Percentiles rank a stretch among this genome's conserved stretches.
Evolutionary conservation across 2,113 vertebrate genomes (phyloP).

Genomic region (Ancistrus triradiatus): DNA sequence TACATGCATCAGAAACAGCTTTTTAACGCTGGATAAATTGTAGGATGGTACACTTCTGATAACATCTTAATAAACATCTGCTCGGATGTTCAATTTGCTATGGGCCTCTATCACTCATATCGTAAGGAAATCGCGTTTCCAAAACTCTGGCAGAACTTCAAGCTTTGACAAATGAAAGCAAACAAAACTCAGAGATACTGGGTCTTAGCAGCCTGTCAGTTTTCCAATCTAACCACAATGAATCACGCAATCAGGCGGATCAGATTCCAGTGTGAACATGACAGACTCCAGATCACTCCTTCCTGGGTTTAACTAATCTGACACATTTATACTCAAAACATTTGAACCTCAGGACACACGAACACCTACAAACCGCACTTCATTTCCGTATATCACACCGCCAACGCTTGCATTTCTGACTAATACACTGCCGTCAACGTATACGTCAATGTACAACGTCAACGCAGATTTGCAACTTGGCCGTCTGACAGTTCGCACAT

Average conservation of each 20-base stretch:
- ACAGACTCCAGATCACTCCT: constrained; percentile 8
- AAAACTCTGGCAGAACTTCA: too few relatives aligned
- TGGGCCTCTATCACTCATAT: too few relatives aligned
- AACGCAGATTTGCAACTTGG: not conserved
- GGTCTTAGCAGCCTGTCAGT: not conserved
- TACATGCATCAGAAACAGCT: too few relatives aligned
- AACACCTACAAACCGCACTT: not conserved
- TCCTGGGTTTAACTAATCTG: not conserved
- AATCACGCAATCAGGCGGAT: not conserved
- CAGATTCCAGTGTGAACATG: not conserved
- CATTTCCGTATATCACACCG: not conserved
- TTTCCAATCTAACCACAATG: not conserved
- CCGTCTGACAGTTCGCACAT: constrained; percentile 15
- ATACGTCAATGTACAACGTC: constrained; percentile 1
- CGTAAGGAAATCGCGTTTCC: too few relatives aligned
- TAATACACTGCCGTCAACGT: not conserved
- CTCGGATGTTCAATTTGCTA: too few relatives aligned
- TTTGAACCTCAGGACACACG: not conserved
- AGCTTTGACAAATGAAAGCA: too few relatives aligned
- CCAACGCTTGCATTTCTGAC: not conserved
- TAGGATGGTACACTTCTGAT: too few relatives aligned
- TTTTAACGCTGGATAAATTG: too few relatives aligned
- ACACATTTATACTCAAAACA: not conserved
- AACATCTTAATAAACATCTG: too few relatives aligned
- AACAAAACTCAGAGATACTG: too few relatives aligned